Evolutionary conservation across 2,797 vertebrate species (phyloP).

Genomic region (Danio tinwini): DNA sequence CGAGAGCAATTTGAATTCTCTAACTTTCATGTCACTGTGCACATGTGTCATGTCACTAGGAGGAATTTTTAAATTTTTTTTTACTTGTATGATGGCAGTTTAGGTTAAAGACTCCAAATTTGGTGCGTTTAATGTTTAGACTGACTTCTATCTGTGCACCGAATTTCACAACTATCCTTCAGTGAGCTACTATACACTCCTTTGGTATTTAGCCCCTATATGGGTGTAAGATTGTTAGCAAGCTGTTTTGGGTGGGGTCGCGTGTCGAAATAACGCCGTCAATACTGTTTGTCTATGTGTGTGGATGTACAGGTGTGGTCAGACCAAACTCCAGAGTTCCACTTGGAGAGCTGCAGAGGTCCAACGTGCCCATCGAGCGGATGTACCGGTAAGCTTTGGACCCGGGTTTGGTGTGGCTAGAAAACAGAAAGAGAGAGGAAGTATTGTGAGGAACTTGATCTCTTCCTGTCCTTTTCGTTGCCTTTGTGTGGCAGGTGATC

Average conservation of each 20-base stretch:
- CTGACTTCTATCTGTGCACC: no score
- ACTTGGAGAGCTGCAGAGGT: conserved; percentile 85
- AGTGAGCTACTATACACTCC: no score
- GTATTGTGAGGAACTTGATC: conserved; percentile 47
- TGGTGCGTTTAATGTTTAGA: no score
- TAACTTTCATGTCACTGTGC: no score
- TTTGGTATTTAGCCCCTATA: not conserved
- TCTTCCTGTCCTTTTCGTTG: conserved; percentile 47
- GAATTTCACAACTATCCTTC: no score
- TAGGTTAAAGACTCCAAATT: no score
- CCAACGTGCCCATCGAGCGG: conserved; percentile 85
- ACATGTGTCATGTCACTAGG: no score
- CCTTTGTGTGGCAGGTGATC: conserved; percentile 58
- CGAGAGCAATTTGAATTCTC: no score
- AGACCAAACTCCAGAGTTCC: conserved; percentile 83
- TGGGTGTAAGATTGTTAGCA: conserved; percentile 38
- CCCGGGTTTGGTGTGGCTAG: not conserved
- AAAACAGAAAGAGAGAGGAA: conserved; percentile 28
- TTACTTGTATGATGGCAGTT: no score
- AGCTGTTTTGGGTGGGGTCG: not conserved
- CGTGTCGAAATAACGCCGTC: conserved; percentile 11
- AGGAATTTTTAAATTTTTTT: no score
- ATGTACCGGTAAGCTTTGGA: conserved; percentile 89
- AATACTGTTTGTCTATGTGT: conserved; percentile 5
- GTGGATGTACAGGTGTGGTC: conserved; percentile 77